Conservation (phyloP, 1,140 invertebrate species). For the Calephelis virginiensis region DNA sequence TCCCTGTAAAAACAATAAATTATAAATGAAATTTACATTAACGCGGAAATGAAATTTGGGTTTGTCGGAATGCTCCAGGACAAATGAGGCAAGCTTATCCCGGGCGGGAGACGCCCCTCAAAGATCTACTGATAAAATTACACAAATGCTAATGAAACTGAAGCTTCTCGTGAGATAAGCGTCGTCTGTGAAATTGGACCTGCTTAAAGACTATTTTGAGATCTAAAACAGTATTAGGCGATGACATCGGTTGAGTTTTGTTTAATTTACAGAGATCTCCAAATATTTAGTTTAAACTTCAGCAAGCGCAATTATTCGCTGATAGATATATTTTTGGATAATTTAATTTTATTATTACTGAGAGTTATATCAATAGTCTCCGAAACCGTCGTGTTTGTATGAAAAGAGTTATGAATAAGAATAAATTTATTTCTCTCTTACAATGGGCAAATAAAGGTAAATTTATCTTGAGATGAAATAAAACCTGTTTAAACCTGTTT, state of each 20-base stretch:
- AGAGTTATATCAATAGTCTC: no score
- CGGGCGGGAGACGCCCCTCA: slow-evolving; percentile 29
- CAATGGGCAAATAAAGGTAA: no score
- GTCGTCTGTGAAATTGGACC: slow-evolving; percentile 54
- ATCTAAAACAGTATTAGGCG: slow-evolving; percentile 28
- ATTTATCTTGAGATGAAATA: no score
- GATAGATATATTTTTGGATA: no score
- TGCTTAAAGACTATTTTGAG: slow-evolving; percentile 54
- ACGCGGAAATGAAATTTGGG: slow-evolving; percentile 12
- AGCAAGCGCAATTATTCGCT: not conserved
- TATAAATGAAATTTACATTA: slow-evolving; percentile 17
- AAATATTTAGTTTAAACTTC: not conserved
- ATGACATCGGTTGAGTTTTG: slow-evolving; percentile 28
- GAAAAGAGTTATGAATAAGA: no score
- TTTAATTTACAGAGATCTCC: slow-evolving; percentile 14
- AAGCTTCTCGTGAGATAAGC: slow-evolving; percentile 54
- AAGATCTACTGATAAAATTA: slow-evolving; percentile 61
- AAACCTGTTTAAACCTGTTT: no score
- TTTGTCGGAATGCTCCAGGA: slow-evolving; percentile 28
- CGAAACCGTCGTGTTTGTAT: no score
- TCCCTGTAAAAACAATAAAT: slow-evolving; percentile 11
- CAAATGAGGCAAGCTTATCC: slow-evolving; percentile 48
- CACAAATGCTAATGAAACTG: slow-evolving; percentile 69
- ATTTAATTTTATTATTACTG: no score
- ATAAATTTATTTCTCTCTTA: no score